Percentiles rank a stretch among this genome's conserved stretches.
Conservation (phyloP, 2,888 invertebrate species). For the Hydriomena furcata region DNA sequence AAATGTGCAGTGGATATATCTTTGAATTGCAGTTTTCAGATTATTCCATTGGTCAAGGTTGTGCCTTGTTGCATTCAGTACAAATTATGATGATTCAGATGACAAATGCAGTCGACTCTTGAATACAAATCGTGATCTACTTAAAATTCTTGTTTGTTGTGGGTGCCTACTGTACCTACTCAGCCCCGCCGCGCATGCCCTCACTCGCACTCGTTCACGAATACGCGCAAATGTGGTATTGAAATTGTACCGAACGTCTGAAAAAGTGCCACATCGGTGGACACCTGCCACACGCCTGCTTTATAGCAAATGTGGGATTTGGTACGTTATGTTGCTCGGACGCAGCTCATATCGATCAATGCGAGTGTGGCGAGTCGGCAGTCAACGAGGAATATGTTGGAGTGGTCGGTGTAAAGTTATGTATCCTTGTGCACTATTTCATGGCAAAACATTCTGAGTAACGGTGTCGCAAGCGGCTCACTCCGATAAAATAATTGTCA, state of each 20-base stretch:
- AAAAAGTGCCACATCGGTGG: no score
- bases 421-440: background rate
- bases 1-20: conserved; percentile 13
- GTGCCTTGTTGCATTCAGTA: conserved; percentile 28
- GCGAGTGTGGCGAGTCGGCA: no score
- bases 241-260: no score
- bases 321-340: no score
- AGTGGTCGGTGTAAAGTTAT: no score
- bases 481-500: conserved; percentile 54
- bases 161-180: conserved; percentile 13
- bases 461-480: conserved; percentile 52
- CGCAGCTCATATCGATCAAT: no score
- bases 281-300: no score
- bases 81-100: conserved; percentile 27
- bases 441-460: conserved; percentile 37
- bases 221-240: no score
- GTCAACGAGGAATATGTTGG: no score
- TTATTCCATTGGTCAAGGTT: conserved; percentile 30
- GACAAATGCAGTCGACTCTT: conserved; percentile 32
- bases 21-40: conserved; percentile 25
- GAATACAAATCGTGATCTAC: conserved; percentile 33
- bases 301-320: no score
- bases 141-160: conserved; percentile 34
- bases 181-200: no score
- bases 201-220: no score